Evolutionary conservation across 2,888 invertebrate genomes (phyloP).

Genomic region (Macrophya annulata): DNA sequence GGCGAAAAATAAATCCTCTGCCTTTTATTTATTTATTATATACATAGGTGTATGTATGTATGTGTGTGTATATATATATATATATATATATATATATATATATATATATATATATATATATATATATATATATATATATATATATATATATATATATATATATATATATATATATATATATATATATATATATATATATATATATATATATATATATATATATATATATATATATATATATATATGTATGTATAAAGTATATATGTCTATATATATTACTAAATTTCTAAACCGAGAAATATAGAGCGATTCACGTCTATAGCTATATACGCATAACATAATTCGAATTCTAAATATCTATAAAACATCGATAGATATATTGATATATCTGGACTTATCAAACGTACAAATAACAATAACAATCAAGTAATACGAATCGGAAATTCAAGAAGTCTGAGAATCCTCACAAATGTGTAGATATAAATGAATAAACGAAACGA

Average conservation of each 20-base stretch:
- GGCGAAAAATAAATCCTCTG: neutral
- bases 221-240: too few species aligned
- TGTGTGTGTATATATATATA: too few species aligned
- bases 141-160: too few species aligned
- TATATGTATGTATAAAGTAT: too few species aligned
- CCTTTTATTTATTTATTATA: neutral
- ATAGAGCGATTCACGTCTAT: neutral
- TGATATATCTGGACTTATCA: neutral
- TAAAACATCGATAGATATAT: neutral
- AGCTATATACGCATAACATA: neutral
- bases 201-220: too few species aligned
- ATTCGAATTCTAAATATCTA: neutral
- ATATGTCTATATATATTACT: neutral
- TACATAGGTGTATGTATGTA: too few species aligned
- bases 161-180: too few species aligned
- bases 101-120: too few species aligned
- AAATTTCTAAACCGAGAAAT: neutral
- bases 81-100: too few species aligned
- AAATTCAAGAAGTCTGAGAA: neutral
- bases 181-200: too few species aligned
- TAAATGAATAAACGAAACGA: neutral
- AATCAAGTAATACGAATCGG: neutral
- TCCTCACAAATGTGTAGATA: neutral
- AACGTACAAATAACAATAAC: neutral
- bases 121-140: too few species aligned